Evolutionary conservation across 2,888 invertebrate species (phyloP), one percentile per base, ranked within the genome.

Genomic region (Tipula lateralis): DNA sequence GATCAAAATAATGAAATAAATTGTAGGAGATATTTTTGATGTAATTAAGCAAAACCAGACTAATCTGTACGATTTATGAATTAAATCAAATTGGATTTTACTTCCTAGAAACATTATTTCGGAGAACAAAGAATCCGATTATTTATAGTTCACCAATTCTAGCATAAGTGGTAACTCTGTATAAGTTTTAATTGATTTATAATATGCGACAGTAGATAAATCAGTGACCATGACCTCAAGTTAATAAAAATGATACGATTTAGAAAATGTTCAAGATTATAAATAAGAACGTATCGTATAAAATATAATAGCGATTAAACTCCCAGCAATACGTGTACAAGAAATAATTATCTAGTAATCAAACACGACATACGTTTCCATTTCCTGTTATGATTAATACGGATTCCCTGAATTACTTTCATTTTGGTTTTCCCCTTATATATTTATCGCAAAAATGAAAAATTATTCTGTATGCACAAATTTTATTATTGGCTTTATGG

Each of bases 321-420:
- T 1, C 9, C 66, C 24, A 24, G 13, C 9, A 2, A 44, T n/a
- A 13, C n/a, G 3, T 6, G 32, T 7, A 39, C 39, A 13, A 13
- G 9, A 66, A 66, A 6, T 24, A 66, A 24, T 66, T 66, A 24
- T 66, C 24, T 66, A 66, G 19, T 50, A 50, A 19, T 50, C 7
- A 44, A 19, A 66, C 24, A 66, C 24, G 9, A 3, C 66, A 66
- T 24, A 66, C 24, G 24, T 66, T 66, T 24, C 24, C 24, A 66
- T 66, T 66, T 66, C 66, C 66, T 66, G 66, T 66, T 66, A 66
- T 66, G 66, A 66, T 66, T 66, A 66, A 66, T 66, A 66, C 66
- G 66, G 66, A 66, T 66, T 66, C 66, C 66, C 66, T 66, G 66
- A 66, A 66, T 24, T 66, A 66, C 66, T 66, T 66, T 66, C 66